A percentile compares a stretch with the other conserved stretches of the same genome.
Conservation (phyloP, 2,113 vertebrate genomes). For the Saguinus imperator region DNA sequence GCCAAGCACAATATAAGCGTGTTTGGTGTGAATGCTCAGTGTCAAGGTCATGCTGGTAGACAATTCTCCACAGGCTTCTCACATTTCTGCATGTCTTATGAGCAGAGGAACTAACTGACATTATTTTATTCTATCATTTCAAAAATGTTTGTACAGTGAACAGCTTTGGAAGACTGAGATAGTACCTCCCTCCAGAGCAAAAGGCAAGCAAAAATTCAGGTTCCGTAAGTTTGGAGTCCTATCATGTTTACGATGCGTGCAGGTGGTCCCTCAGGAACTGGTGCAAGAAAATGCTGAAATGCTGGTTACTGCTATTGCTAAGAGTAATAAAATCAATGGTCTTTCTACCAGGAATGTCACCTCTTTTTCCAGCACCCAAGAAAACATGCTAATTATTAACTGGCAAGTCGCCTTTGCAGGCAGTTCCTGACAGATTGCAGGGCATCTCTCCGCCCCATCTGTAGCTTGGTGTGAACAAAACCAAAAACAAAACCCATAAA, state of each 20-base stretch:
- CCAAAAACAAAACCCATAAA: neutral
- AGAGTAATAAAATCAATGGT: neutral
- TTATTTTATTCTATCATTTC: neutral
- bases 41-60: neutral
- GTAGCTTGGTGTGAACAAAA: neutral
- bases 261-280: neutral
- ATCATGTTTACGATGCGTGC: neutral
- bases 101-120: constrained; percentile 2
- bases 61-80: neutral
- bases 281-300: neutral
- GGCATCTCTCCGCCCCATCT: neutral
- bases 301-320: neutral
- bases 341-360: neutral
- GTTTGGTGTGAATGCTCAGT: neutral
- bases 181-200: neutral
- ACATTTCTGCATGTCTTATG: neutral
- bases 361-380: neutral
- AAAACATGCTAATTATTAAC: neutral
- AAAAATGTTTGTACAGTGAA: neutral
- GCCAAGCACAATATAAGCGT: neutral
- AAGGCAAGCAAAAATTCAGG: neutral
- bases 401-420: neutral
- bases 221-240: neutral
- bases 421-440: neutral
- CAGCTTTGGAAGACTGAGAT: neutral